Evolutionary conservation across 2,888 invertebrate genomes (phyloP), one percentile per base, ranked within the genome.

Genomic region (Chirona hameri): DNA sequence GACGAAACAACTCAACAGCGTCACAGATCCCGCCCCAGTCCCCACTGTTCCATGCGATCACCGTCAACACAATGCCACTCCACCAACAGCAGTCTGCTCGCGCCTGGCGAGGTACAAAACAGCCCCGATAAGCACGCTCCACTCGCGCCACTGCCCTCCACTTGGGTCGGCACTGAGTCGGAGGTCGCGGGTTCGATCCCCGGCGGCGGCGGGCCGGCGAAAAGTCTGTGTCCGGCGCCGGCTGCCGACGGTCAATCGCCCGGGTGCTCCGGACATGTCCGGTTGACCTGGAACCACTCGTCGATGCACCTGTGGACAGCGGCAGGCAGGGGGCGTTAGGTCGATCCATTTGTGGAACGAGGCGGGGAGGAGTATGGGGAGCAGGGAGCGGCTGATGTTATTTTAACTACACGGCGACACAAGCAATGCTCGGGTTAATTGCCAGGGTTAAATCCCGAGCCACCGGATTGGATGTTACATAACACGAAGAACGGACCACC

Each of bases 231-330:
- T 18, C 24, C 24, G 12, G 69, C 69, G 69, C 7, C 72, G 31
- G 29, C 15, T 14, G 18, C 72, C 31, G 72, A 0, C 31, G 15
- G 76, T 87, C 87, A 97, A 91, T 98, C 98, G 87, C 95, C 95
- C 86, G 99, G 98, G 91, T 99, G 99, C 90, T 98, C 98, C 82
- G 99, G 99, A 91, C 99, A 99, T 88, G 96, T 96, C 90, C 98
- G 93, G 91, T 98, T 99, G 89, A 97, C 95, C 90, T 97, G 96
- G 91, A 99, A 99, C 99, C 99, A 99, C 90, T 95, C 94, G 91
- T 99, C 98, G 91, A 99, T 98, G 91, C 99, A 99, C 89, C 76
- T 76, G 76, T 3, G 39, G 39, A 39, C 76, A 24, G 27, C 10
- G 27, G 91, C 81, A 7, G 39, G 39, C 39, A 7, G 91, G 81